A percentile compares a stretch with the other conserved stretches of the same genome.
These are phyloP conservation scores for Acinonyx jubatus DNA, from an alignment of 2,113 vertebrate genomes.

Conservation along the genomic window DNA sequence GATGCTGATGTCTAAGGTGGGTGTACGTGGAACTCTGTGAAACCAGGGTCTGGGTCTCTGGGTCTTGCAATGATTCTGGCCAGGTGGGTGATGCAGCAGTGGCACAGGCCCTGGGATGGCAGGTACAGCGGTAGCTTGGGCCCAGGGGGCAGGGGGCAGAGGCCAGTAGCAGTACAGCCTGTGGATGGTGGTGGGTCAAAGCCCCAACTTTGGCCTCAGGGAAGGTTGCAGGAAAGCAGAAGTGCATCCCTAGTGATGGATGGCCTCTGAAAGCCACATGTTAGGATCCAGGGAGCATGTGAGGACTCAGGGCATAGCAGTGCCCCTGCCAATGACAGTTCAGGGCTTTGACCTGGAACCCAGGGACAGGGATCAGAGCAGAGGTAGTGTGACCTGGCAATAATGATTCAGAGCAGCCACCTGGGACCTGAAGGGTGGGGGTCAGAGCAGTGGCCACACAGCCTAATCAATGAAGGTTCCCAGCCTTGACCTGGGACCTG, in stretches of 20 bases:
- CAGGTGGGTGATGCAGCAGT: background rate
- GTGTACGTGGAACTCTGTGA: background rate
- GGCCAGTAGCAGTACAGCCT: accelerated
- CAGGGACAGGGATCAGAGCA: background rate
- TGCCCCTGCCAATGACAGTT: background rate
- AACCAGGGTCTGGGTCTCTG: background rate
- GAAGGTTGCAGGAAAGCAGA: background rate
- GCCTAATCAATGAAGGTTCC: background rate
- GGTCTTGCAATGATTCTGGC: background rate
- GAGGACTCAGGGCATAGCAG: background rate
- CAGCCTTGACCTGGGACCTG: too few species aligned
- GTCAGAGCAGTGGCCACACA: accelerated
- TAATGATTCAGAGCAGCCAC: background rate
- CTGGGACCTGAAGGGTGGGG: background rate
- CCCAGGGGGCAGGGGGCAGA: too few species aligned
- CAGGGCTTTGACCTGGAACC: background rate
- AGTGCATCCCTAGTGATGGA: background rate
- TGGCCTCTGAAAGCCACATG: background rate
- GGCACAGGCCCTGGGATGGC: too few species aligned
- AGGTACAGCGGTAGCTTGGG: accelerated
- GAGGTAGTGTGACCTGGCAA: too few species aligned
- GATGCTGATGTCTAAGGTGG: background rate
- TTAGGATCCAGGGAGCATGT: background rate
- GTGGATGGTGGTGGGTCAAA: background rate
- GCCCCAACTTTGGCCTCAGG: background rate